phyloP scores from a whole-genome alignment of 2,888 invertebrate genomes.

The Macroteleia sp. region DNA sequence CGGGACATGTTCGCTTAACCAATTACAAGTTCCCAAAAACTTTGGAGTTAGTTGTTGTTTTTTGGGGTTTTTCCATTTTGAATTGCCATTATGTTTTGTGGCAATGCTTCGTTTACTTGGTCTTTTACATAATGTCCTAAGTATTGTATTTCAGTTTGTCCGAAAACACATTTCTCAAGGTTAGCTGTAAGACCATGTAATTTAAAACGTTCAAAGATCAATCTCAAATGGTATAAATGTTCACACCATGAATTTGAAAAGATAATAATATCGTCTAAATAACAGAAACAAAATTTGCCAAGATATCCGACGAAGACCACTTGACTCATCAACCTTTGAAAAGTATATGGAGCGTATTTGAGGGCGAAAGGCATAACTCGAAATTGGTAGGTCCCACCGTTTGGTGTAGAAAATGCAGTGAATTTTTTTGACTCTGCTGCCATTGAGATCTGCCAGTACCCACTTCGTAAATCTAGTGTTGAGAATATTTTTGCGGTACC shows the following conservation, averaged over 20 bases:
- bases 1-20: slow-evolving; percentile 6
- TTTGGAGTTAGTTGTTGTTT: slow-evolving; percentile 2
- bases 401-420: slow-evolving; percentile 71
- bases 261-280: slow-evolving; percentile 2
- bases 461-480: slow-evolving; percentile 71
- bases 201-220: not conserved
- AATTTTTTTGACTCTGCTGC: slow-evolving; percentile 52
- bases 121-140: not conserved
- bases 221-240: not conserved
- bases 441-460: slow-evolving; percentile 76
- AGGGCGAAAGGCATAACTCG: slow-evolving; percentile 72
- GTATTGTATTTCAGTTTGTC: not conserved
- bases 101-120: slow-evolving; percentile 2
- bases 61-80: not conserved
- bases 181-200: not conserved
- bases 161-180: not conserved
- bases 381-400: slow-evolving; percentile 71
- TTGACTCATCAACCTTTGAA: slow-evolving; percentile 71
- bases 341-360: slow-evolving; percentile 70
- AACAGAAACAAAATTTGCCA: slow-evolving; percentile 39
- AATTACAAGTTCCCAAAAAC: slow-evolving; percentile 19
- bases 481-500: slow-evolving; percentile 69
- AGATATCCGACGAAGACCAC: slow-evolving; percentile 62
- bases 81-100: not conserved
- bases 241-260: not conserved